These are phyloP conservation scores for Drosophila recens DNA, from an alignment of 2,888 invertebrate species.

Conservation along the genomic window DNA sequence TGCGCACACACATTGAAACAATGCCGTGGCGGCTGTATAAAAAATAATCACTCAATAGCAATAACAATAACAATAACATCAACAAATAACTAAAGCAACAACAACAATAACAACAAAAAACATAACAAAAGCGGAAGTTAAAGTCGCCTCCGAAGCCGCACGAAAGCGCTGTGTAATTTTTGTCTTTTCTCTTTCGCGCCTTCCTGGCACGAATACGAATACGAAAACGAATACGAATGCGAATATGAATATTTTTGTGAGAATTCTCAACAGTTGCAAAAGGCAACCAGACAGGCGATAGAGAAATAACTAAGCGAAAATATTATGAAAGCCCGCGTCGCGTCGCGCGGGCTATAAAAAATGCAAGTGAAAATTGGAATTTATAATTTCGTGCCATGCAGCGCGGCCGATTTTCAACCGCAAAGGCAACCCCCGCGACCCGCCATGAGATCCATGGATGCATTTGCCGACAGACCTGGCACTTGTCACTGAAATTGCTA, in stretches of 20 bases:
- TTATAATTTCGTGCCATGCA: slow-evolving; percentile 74
- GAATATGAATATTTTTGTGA: slow-evolving; percentile 62
- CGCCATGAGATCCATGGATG: slow-evolving; percentile 21
- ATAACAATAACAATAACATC: slow-evolving; percentile 57
- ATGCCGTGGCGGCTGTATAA: slow-evolving; percentile 59
- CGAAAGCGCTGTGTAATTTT: slow-evolving; percentile 78
- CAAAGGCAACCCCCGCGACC: slow-evolving; percentile 45
- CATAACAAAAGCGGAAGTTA: slow-evolving; percentile 73
- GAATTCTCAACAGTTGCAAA: slow-evolving; percentile 74
- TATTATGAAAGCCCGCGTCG: slow-evolving; percentile 70
- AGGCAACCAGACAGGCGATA: slow-evolving; percentile 53
- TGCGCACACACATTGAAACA: slow-evolving; percentile 58
- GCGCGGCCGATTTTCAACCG: slow-evolving; percentile 74
- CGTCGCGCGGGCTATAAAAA: slow-evolving; percentile 26
- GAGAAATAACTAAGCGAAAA: slow-evolving; percentile 68
- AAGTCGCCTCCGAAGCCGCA: slow-evolving; percentile 53
- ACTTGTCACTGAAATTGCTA: slow-evolving; percentile 59
- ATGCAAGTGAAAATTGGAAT: slow-evolving; percentile 81
- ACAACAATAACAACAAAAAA: slow-evolving; percentile 29
- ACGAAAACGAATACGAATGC: slow-evolving; percentile 45
- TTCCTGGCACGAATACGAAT: slow-evolving; percentile 73
- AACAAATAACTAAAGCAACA: slow-evolving; percentile 55
- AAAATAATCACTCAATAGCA: slow-evolving; percentile 74
- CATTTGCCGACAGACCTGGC: slow-evolving; percentile 39
- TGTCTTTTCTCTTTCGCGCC: slow-evolving; percentile 67